Evolutionary conservation across 2,797 vertebrate genomes (phyloP).

Genomic region (Emys orbicularis): DNA sequence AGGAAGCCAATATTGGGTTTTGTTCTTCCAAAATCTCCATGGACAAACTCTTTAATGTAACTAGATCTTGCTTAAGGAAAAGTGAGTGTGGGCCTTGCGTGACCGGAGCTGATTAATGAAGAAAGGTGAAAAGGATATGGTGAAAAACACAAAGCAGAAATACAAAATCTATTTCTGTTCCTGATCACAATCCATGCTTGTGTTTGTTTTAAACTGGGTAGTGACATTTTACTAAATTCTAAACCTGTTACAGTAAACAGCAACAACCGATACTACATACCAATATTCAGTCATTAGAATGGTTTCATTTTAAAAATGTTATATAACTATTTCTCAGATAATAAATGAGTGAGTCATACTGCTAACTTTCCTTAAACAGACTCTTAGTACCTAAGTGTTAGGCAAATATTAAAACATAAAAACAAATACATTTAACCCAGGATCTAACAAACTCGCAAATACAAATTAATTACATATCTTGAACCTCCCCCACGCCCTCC

Average conservation of each 20-base stretch:
- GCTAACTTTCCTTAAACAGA: neutral
- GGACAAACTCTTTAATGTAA: slow-evolving; percentile 98
- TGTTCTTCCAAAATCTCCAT: slow-evolving; percentile 97
- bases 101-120: neutral
- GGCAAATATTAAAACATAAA: neutral
- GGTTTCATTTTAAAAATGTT: neutral
- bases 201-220: neutral
- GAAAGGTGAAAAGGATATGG: neutral
- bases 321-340: neutral
- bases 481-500: neutral
- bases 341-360: neutral
- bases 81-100: neutral
- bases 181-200: neutral
- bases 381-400: neutral
- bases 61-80: slow-evolving; percentile 85
- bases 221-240: neutral
- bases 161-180: neutral
- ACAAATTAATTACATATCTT: neutral
- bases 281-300: neutral
- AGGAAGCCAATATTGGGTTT: slow-evolving; percentile 92
- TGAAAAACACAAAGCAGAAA: slow-evolving; percentile 20
- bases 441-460: neutral
- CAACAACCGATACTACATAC: neutral
- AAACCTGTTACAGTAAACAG: neutral
- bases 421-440: neutral